phyloP scores from a whole-genome alignment of 2,888 invertebrate species.

The Aproaerema taeniolella region DNA sequence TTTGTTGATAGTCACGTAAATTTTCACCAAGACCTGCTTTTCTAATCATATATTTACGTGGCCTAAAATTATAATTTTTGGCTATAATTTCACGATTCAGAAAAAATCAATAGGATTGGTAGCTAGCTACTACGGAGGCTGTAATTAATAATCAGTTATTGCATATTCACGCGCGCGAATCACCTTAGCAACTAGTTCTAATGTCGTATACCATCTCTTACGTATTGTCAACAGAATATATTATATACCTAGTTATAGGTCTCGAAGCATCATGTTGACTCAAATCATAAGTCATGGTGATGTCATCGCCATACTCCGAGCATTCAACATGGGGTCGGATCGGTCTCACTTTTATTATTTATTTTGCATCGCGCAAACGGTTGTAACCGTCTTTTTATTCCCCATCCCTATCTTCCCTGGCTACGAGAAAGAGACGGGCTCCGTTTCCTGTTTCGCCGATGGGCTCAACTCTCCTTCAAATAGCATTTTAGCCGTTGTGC shows the following conservation, averaged over 20 bases:
- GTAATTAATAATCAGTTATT: no score
- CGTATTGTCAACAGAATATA: conserved; percentile 39
- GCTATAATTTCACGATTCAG: no score
- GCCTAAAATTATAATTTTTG: no score
- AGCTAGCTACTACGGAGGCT: no score
- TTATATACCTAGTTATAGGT: conserved; percentile 32
- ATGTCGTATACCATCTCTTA: conserved; percentile 25
- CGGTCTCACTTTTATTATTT: conserved; percentile 59
- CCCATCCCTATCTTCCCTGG: conserved; percentile 45
- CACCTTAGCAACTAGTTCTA: conserved; percentile 41
- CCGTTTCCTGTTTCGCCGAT: conserved; percentile 50
- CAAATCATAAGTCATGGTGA: conserved; percentile 68
- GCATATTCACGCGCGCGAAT: conserved; percentile 11
- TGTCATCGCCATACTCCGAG: conserved; percentile 50
- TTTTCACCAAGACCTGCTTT: no score
- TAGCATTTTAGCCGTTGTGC: conserved; percentile 20
- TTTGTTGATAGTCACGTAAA: no score
- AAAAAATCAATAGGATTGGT: no score
- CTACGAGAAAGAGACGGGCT: conserved; percentile 38
- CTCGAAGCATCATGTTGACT: conserved; percentile 48
- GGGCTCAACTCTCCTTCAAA: conserved; percentile 49
- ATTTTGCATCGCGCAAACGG: conserved; percentile 63
- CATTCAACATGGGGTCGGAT: conserved; percentile 53
- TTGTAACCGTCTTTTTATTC: conserved; percentile 61
- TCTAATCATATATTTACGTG: no score